phyloP scores from a whole-genome alignment of 2,888 invertebrate genomes.

The Gryllus longicercus region DNA sequence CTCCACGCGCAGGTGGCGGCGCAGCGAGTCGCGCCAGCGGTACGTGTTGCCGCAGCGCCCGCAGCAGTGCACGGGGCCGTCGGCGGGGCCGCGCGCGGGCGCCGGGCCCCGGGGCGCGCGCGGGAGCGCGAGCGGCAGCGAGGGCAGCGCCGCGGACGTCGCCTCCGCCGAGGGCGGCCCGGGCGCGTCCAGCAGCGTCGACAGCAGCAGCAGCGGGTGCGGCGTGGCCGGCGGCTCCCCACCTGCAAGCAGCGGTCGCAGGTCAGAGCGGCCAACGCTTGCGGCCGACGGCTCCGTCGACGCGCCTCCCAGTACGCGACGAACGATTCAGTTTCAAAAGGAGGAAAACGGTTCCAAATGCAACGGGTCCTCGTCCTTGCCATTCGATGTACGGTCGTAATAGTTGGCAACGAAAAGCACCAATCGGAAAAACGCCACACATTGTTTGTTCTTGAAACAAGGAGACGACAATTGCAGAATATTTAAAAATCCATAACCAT shows the following conservation, averaged over 20 bases:
- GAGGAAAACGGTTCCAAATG: too few relatives aligned
- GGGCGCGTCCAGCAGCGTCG: not conserved
- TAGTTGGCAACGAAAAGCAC: too few relatives aligned
- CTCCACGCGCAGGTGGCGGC: conserved; percentile 49
- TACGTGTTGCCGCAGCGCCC: conserved; percentile 40
- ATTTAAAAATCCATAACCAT: too few relatives aligned
- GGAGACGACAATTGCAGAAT: too few relatives aligned
- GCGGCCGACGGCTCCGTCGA: too few relatives aligned
- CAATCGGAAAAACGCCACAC: too few relatives aligned
- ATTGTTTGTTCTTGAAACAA: too few relatives aligned
- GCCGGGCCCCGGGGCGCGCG: not conserved
- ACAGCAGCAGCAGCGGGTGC: not conserved
- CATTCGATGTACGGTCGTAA: too few relatives aligned
- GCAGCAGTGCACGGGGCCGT: not conserved
- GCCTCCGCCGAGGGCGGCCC: not conserved
- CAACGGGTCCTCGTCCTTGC: too few relatives aligned
- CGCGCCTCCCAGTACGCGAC: too few relatives aligned
- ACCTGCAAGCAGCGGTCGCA: not conserved
- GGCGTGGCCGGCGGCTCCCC: not conserved
- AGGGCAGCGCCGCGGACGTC: not conserved
- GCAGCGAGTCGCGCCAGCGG: conserved; percentile 47
- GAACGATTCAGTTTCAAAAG: too few relatives aligned
- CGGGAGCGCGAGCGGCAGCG: not conserved
- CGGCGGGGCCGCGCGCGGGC: not conserved
- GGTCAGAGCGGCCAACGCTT: not conserved